Evolutionary conservation across 2,797 vertebrate species (phyloP).

Genomic region (Hydrophis major): DNA sequence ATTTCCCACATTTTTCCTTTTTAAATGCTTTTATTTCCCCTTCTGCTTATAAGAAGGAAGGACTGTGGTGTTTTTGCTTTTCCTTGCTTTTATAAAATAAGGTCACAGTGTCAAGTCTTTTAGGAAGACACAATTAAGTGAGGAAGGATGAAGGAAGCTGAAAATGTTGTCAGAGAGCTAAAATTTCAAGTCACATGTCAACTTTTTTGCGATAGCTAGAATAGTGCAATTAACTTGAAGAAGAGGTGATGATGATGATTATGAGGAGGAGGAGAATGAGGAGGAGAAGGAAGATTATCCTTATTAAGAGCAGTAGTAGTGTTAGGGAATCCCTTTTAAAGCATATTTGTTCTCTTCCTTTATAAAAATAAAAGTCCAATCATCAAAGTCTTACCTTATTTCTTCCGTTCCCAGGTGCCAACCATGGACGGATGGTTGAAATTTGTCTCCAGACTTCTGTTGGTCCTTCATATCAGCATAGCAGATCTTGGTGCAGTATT

Average conservation of each 20-base stretch:
- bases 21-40: constrained; percentile 29
- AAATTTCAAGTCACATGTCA: constrained; percentile 3
- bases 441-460: not conserved
- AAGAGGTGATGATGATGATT: not conserved
- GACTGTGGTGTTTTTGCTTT: not conserved
- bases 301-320: not conserved
- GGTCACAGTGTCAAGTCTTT: not conserved
- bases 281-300: not conserved
- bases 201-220: not conserved
- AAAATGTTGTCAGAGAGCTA: not conserved
- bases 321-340: not conserved
- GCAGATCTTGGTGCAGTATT: not conserved
- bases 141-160: not conserved
- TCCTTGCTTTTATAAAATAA: not conserved
- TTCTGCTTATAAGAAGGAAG: constrained; percentile 4
- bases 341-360: not conserved
- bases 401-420: constrained; percentile 1
- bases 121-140: constrained; percentile 4
- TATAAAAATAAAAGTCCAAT: not conserved
- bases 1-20: not conserved
- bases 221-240: not conserved
- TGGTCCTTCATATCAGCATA: not conserved
- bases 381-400: not conserved
- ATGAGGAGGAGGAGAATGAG: not conserved
- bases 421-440: not conserved